A percentile compares a stretch with the other conserved stretches of the same genome.
These are phyloP conservation scores for Ara ararauna DNA, from an alignment of 2,797 vertebrate species.

Conservation along the genomic window DNA sequence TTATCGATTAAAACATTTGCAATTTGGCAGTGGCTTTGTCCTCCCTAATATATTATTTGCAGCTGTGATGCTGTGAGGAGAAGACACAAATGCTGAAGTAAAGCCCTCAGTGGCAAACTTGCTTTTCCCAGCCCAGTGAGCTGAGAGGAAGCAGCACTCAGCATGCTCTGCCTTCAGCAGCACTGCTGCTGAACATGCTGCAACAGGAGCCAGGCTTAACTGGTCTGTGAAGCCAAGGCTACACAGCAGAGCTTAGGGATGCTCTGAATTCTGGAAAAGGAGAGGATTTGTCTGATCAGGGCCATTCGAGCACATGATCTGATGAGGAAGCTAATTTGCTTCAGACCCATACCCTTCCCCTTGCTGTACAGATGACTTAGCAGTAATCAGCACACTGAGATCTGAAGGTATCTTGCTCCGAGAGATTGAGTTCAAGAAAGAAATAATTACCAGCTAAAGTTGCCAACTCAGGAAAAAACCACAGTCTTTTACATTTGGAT, in stretches of 20 bases:
- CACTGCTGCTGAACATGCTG: not conserved
- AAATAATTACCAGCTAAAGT: not conserved
- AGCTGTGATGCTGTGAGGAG: not conserved
- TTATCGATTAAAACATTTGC: not conserved
- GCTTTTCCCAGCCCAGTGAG: not conserved
- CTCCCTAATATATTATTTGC: not conserved
- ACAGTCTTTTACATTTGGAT: not conserved
- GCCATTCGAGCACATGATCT: not conserved
- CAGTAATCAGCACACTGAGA: not conserved
- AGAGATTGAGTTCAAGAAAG: not conserved
- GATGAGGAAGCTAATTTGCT: not conserved
- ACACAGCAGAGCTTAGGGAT: not conserved
- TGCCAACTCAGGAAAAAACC: not conserved
- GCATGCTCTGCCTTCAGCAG: not conserved
- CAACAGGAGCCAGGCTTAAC: not conserved
- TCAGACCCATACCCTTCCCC: not conserved
- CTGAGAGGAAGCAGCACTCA: not conserved
- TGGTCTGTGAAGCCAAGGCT: slow-evolving; percentile 22
- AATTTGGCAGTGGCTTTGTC: not conserved
- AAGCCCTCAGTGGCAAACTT: not conserved
- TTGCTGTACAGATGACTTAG: not conserved
- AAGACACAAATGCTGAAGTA: not conserved
- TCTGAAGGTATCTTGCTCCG: not conserved
- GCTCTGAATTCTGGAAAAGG: slow-evolving; percentile 4
- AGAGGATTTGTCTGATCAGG: not conserved